A percentile compares a stretch with the other conserved stretches of the same genome.
These are phyloP conservation scores for Melieria omissa DNA, from an alignment of 2,888 invertebrate genomes.

Conservation along the genomic window DNA sequence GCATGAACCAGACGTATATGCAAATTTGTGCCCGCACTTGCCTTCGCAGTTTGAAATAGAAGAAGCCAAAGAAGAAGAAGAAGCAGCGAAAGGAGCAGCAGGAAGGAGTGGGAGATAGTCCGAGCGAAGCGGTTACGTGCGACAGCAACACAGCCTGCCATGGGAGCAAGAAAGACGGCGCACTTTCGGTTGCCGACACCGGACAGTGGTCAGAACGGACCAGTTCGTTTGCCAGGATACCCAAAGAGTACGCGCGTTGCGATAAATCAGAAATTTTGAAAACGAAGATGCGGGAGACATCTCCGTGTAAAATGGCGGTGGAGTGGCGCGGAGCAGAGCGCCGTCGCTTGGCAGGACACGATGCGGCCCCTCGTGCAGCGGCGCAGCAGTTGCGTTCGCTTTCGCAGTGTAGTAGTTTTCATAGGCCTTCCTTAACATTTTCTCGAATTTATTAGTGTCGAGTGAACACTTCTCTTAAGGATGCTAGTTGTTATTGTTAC, in stretches of 20 bases:
- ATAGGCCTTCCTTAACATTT: conserved; percentile 39
- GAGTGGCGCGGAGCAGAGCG: too few species aligned
- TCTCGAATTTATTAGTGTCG: conserved; percentile 44
- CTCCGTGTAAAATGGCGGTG: neutral
- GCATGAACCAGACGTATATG: neutral
- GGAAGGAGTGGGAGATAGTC: conserved; percentile 2
- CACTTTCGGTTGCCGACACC: conserved; percentile 15
- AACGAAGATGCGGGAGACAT: conserved; percentile 38
- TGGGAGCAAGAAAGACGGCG: conserved; percentile 31
- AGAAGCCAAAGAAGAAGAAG: too few species aligned
- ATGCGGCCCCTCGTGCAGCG: conserved; percentile 5
- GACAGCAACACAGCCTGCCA: conserved; percentile 3
- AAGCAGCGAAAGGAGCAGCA: neutral
- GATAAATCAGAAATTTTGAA: conserved; percentile 44
- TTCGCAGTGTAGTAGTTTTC: conserved; percentile 34
- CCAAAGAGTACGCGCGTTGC: conserved; percentile 33
- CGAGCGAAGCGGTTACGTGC: neutral
- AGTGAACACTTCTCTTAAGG: conserved; percentile 40
- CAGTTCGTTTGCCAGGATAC: conserved; percentile 14
- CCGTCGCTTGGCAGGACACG: too few species aligned
- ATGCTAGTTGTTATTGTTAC: conserved; percentile 25
- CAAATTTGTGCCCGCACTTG: conserved; percentile 2
- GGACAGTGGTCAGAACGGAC: neutral
- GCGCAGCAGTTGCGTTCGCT: conserved; percentile 14
- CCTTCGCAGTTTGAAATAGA: neutral